Conservation (phyloP, 1,140 invertebrate species). For the Galendromus occidentalis region DNA sequence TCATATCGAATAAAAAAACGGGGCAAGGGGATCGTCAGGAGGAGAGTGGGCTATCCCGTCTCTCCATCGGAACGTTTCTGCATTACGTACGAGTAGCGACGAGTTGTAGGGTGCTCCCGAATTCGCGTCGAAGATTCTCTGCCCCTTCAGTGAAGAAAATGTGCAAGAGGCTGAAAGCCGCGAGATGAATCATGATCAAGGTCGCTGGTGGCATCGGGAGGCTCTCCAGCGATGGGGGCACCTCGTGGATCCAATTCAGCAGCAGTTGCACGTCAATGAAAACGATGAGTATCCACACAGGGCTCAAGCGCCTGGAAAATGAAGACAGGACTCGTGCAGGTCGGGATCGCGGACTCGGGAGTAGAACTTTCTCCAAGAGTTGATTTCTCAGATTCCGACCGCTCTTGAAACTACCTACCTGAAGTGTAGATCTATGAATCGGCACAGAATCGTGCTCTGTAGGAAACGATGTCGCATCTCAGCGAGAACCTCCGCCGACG, state of each 20-base stretch:
- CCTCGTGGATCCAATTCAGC: neutral
- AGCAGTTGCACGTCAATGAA: neutral
- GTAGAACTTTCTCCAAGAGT: neutral
- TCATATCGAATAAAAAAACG: too few relatives aligned
- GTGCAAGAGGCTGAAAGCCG: neutral
- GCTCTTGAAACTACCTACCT: neutral
- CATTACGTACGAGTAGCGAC: neutral
- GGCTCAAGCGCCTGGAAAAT: neutral
- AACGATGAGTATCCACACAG: neutral
- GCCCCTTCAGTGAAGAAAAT: neutral
- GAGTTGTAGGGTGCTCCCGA: neutral
- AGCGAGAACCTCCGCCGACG: neutral
- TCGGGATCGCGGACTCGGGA: too few relatives aligned
- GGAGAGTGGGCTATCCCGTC: too few relatives aligned
- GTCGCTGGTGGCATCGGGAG: neutral
- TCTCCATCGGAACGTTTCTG: neutral
- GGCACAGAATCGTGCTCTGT: neutral
- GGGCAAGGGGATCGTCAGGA: too few relatives aligned
- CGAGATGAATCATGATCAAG: neutral
- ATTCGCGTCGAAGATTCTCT: neutral
- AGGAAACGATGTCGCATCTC: neutral
- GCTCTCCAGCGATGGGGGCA: neutral
- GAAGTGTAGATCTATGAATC: neutral
- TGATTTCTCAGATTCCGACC: neutral
- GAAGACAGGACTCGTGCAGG: neutral